These are phyloP conservation scores for Papilio elwesi DNA, from an alignment of 2,888 invertebrate species.

Conservation along the genomic window DNA sequence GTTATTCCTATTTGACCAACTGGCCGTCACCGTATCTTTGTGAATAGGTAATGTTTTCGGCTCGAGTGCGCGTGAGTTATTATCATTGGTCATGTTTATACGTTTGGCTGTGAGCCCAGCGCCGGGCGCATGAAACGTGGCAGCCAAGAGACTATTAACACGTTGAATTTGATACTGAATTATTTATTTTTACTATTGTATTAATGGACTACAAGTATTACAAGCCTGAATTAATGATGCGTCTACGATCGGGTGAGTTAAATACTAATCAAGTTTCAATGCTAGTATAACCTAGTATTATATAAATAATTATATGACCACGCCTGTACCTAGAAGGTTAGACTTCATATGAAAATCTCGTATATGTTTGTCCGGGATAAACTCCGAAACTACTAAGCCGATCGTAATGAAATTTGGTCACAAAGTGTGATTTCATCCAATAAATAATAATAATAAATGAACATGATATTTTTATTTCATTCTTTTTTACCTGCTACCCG, in stretches of 20 bases:
- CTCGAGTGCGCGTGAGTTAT: constrained; percentile 39
- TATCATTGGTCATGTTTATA: constrained; percentile 40
- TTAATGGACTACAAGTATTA: constrained; percentile 1
- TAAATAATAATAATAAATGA: no score
- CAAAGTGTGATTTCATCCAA: no score
- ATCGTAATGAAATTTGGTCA: no score
- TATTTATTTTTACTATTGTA: constrained; percentile 1
- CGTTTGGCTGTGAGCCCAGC: constrained; percentile 39
- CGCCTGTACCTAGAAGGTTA: background rate
- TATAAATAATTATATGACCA: background rate
- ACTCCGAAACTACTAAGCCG: no score
- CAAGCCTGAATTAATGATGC: background rate
- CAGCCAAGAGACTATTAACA: constrained; percentile 39
- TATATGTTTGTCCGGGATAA: no score
- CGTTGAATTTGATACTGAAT: constrained; percentile 1
- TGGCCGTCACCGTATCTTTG: constrained; percentile 3
- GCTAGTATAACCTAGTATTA: no score
- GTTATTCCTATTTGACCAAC: constrained; percentile 10
- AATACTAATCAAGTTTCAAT: background rate
- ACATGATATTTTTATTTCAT: no score
- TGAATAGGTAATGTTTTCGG: constrained; percentile 24
- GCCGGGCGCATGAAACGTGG: constrained; percentile 39
- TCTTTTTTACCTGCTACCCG: no score
- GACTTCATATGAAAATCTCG: no score
- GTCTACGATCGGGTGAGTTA: background rate